Evolutionary conservation across 1,140 invertebrate genomes (phyloP).

Genomic region (Potamilus streckersoni): DNA sequence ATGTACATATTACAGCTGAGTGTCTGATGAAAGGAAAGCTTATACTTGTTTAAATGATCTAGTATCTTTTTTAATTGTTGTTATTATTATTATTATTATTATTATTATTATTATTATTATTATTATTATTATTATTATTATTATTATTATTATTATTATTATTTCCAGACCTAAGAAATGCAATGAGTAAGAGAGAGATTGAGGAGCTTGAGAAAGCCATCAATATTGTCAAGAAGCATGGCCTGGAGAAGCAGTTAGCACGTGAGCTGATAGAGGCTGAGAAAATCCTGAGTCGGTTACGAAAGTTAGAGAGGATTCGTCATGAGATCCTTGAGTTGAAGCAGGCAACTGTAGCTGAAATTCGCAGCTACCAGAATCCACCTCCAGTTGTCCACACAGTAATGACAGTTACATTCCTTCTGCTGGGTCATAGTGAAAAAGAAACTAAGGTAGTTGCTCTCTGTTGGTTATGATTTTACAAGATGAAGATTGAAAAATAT

Average conservation of each 20-base stretch:
- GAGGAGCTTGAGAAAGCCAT: constrained; percentile 60
- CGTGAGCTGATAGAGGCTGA: constrained; percentile 56
- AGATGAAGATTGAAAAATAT: too few species aligned
- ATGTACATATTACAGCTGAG: not conserved
- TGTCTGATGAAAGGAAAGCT: not conserved
- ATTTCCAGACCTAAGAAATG: constrained; percentile 51
- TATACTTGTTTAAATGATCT: not conserved
- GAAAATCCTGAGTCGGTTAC: constrained; percentile 47
- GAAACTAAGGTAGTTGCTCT: constrained; percentile 54
- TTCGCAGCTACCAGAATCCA: constrained; percentile 62
- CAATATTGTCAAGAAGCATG: constrained; percentile 58
- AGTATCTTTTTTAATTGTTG: too few species aligned
- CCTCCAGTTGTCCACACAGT: constrained; percentile 61
- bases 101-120: not conserved
- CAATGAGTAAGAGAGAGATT: constrained; percentile 56
- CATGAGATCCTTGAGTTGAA: constrained; percentile 66
- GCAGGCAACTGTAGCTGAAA: constrained; percentile 65
- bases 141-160: not conserved
- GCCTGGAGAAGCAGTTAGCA: constrained; percentile 55
- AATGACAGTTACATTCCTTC: constrained; percentile 62
- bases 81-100: too few species aligned
- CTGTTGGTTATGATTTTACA: too few species aligned
- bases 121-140: too few species aligned
- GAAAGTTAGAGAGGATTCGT: constrained; percentile 60
- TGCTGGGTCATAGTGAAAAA: constrained; percentile 62